Evolutionary conservation across 2,113 vertebrate species (phyloP).

Genomic region (Ciconia stormi): DNA sequence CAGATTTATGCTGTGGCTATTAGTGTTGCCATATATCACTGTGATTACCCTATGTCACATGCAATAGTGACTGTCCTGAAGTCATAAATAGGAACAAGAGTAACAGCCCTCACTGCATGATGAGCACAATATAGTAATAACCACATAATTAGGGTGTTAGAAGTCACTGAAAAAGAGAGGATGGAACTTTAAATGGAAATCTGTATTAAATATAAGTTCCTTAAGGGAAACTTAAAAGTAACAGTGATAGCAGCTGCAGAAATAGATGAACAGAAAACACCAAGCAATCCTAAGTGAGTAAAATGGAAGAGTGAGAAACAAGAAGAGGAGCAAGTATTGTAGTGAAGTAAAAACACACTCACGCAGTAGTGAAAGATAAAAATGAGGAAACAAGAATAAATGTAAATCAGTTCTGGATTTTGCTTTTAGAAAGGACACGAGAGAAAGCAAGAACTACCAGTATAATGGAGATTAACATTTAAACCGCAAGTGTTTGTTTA

Average conservation of each 20-base stretch:
- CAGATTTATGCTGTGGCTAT: background rate
- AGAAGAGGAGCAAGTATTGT: background rate
- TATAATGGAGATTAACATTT: background rate
- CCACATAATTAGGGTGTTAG: background rate
- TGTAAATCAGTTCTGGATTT: background rate
- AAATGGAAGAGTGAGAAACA: background rate
- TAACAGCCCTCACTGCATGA: background rate
- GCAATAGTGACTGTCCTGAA: background rate
- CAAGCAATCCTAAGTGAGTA: background rate
- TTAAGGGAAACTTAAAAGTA: background rate
- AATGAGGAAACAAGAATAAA: background rate
- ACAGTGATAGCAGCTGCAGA: background rate
- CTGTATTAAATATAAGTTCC: background rate
- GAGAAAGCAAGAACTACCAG: background rate
- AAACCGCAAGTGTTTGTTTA: background rate
- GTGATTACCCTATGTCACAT: background rate
- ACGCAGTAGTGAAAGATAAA: background rate
- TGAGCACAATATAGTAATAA: background rate
- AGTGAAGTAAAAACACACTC: background rate
- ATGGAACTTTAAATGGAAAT: background rate
- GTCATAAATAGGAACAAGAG: background rate
- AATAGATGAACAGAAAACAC: background rate
- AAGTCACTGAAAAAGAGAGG: background rate
- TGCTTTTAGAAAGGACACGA: background rate
- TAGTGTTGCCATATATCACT: background rate